Base-by-base conservation (phyloP, 2,888 invertebrate genomes). In the Conchocele bisecta region DNA sequence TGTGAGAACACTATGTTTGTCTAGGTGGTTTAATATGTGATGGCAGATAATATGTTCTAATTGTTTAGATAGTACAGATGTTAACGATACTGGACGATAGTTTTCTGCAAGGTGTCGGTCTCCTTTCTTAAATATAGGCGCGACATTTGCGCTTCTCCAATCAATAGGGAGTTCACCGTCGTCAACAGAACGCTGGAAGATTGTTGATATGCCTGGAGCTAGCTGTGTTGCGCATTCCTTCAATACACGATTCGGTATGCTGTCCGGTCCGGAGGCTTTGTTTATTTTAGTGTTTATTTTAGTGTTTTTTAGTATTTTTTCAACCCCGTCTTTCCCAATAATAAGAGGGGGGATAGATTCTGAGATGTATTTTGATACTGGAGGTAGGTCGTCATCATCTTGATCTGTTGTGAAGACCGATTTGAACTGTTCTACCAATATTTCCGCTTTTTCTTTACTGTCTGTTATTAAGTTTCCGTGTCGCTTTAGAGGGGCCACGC, bases 201-300 rank as follows among this genome's bases (percentile, higher is more conserved):
- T 60, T 22, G 50, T 51, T 17, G 65, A 66, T 20, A 65, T 35
- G 37, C 65, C 54, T 35, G 68, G 74, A n/a, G 74, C 53, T 17
- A 66, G 44, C 33, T 78, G 53, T n/a, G 33, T 15, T 24, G 78
- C 75, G 53, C 66, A 75, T 37, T 50, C 44, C 37, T 65, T 46
- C 4, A 77, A 63, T 11, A 78, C 61, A n/a, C 65, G 26, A 46
- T 75, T 79, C 22, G 69, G 69, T 0, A 74, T 31, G 33, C 66
- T 50, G 41, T 76, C 61, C 28, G 76, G 73, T 5, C 71, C 71
- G 3, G 64, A 31, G 28, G 78, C 60, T 37, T 75, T 75, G 15
- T 24, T 48, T 7, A 50, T 15, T n/a, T 46, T 57, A 7, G 57
- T 41, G 17, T 31, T 54, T 2, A 60, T 24, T 13, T 65, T 75